Base-by-base conservation (phyloP, 2,113 vertebrate genomes). In the Strix uralensis region DNA sequence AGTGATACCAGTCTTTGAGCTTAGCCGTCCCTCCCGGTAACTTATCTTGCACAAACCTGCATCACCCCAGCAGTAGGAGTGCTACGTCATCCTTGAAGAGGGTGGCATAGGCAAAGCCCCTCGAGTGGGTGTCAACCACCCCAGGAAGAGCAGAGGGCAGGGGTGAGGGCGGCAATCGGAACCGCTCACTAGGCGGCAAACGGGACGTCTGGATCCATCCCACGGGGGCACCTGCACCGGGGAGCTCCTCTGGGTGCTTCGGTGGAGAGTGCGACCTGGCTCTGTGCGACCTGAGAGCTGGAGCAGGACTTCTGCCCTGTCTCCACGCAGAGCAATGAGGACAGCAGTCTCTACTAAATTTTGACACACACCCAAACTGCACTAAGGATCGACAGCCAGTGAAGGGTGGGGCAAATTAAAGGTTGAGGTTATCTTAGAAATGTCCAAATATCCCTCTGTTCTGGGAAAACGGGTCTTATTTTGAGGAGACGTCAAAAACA, bases 1-100 rank as follows among this genome's bases (percentile, higher is more conserved):
- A 30, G 15, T 0, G 57, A 85, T 62, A 65, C 52, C 93, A 92
- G 86, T 32, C 86, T 85, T 51, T 70, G 38, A 30, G 58, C 73
- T 81, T 63, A 52, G 77, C 66, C 34, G 30, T 54, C 84, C 94
- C 94, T 75, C 49, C 90, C 80, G 21, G 77, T 2, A 79, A 63
- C n/a, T 75, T 32, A n/a, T 40, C 58, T 44, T 89, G 71, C 70
- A 88, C 92, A 63, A 87, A 29, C 22, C 70, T 77, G 90, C 93
- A 79, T 96, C 95, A 95, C 92, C 94, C 96, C 96, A 94, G 85
- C 95, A 97, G 91, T 52, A 51, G 80, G 74, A 73, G 62, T 44
- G 81, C 85, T 89, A 78, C 69, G 18, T 70, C 94, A 55, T 30
- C 96, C 81, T 38, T 14, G 54, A 69, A 42, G 36, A 88, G 20